Evolutionary conservation across 2,888 invertebrate genomes (phyloP).

Genomic region (Diplazon laetatorius): DNA sequence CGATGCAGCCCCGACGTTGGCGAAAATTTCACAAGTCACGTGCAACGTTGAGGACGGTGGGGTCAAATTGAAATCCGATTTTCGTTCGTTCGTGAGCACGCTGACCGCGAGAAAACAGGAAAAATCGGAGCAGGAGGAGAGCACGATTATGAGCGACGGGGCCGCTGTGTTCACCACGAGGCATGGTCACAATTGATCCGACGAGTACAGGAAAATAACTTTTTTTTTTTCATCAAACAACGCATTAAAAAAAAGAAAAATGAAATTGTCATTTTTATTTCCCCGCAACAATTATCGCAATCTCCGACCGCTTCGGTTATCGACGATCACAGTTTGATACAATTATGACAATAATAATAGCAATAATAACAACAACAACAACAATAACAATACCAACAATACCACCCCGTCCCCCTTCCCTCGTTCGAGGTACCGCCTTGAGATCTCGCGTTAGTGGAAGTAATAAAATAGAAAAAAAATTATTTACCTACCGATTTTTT

Average conservation of each 20-base stretch:
- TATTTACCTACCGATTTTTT: too few species aligned
- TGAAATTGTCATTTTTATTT: constrained; percentile 35
- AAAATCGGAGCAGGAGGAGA: constrained; percentile 71
- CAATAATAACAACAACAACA: constrained; percentile 8
- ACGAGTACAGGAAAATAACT: too few species aligned
- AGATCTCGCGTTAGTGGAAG: not conserved
- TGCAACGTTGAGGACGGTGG: constrained; percentile 85
- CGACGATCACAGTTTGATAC: too few species aligned
- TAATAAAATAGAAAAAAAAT: not conserved
- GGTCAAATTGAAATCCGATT: constrained; percentile 85
- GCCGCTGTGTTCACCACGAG: constrained; percentile 54
- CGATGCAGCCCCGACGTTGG: constrained; percentile 85
- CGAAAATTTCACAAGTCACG: constrained; percentile 85
- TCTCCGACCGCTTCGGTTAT: not conserved
- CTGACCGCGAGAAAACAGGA: constrained; percentile 74
- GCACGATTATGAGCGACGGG: constrained; percentile 68
- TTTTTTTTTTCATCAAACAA: too few species aligned
- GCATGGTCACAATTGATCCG: constrained; percentile 46
- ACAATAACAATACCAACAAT: constrained; percentile 3
- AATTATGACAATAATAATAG: too few species aligned
- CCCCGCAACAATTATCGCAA: not conserved
- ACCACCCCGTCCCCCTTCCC: too few species aligned
- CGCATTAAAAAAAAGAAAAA: too few species aligned
- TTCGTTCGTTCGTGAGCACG: constrained; percentile 78
- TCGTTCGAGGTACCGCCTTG: too few species aligned